Conservation (phyloP, 1,140 invertebrate genomes). For the Metopolophium dirhodum region DNA sequence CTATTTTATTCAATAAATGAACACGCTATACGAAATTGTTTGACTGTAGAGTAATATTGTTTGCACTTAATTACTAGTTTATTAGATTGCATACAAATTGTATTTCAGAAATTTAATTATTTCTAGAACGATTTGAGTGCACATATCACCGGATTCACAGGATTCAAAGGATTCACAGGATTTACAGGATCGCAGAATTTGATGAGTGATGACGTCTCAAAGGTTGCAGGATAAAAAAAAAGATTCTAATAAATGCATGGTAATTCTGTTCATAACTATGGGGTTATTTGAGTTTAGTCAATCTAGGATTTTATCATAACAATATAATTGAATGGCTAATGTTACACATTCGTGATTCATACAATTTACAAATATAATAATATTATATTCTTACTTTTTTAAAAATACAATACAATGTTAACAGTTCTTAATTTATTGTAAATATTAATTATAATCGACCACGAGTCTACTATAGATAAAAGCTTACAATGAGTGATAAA, state of each 20-base stretch:
- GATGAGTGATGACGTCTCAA: background rate
- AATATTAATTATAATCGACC: too few relatives aligned
- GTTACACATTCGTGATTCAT: background rate
- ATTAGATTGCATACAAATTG: background rate
- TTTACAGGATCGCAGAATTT: background rate
- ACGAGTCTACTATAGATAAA: too few relatives aligned
- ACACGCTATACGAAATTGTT: background rate
- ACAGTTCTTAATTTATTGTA: too few relatives aligned
- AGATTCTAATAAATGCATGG: background rate
- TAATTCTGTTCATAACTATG: background rate
- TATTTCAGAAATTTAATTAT: background rate
- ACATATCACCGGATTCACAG: background rate
- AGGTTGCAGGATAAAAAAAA: background rate
- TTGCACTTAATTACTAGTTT: background rate
- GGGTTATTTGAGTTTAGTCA: background rate
- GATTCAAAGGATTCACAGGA: background rate
- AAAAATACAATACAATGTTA: too few relatives aligned
- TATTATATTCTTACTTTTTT: background rate
- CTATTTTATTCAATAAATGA: too few relatives aligned
- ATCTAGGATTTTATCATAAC: background rate
- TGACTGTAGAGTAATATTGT: background rate
- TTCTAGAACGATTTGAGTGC: background rate
- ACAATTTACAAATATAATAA: background rate
- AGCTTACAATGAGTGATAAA: too few relatives aligned
- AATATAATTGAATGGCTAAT: background rate